Evolutionary conservation across 2,797 vertebrate species (phyloP), one percentile per base, ranked within the genome.

Genomic region (Anas georgica): DNA sequence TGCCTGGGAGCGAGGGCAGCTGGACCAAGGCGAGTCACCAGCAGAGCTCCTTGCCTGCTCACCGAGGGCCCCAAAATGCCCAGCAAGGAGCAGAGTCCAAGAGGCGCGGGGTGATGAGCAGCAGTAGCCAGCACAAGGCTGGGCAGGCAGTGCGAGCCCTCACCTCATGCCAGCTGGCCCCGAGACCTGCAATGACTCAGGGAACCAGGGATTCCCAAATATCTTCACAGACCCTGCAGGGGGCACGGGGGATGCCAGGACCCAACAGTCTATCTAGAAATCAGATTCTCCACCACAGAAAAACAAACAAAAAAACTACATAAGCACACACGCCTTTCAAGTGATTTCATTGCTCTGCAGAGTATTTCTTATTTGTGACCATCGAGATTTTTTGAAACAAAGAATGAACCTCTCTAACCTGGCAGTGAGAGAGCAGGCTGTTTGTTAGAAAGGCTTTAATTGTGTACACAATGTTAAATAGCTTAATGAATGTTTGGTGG

Each of bases 71-170:
- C 39, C 12, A 3, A n/a, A 22, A 7, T 9, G 35, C 29, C 31
- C 17, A 22, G 28, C 26, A 26, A 16, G 46, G 39, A 14, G 33
- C 21, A 55, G 33, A 10, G 6, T 2, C 15, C 39, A 39, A 23
- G 25, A 31, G 0, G 3, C 3, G 8, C 10, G 0, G 2, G n/a
- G 7, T 22, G 70, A 2, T 13, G 23, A 25, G 48, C 2, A 13
- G 69, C 21, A 3, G 55, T 23, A 29, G 56, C 10, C 43, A 39
- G 63, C 8, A 2, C 5, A 3, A 25, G 75, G 62, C 14, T 5
- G 20, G 63, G 69, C 25, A 9, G 50, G 50, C 50, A 52, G 13
- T 16, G 69, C 6, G n/a, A 10, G 48, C 23, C 58, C 43, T 14
- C 2, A 3, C 50, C 63, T 69, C 2, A 0, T 56, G 33, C 6